These are phyloP conservation scores for Theristus sp. DNA, from an alignment of 2,888 invertebrate species.

Conservation along the genomic window DNA sequence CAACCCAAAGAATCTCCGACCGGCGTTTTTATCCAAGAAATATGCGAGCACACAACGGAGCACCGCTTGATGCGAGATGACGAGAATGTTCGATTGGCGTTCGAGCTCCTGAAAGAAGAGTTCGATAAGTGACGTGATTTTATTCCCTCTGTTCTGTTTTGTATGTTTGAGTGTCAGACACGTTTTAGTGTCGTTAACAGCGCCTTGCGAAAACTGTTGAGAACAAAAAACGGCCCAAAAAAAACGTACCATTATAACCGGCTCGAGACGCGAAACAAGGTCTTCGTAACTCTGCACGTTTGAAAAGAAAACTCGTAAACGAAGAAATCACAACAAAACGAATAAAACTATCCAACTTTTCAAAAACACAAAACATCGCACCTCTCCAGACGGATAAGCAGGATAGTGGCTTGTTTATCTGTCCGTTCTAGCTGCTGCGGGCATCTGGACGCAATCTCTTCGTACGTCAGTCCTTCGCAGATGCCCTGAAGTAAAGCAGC, in stretches of 20 bases:
- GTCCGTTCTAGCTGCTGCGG: slow-evolving; percentile 78
- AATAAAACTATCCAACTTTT: too few relatives aligned
- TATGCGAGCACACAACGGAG: slow-evolving; percentile 74
- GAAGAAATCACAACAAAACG: not conserved
- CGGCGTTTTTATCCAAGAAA: slow-evolving; percentile 56
- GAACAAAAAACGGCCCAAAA: too few relatives aligned
- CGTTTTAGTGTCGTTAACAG: too few relatives aligned
- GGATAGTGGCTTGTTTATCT: slow-evolving; percentile 65
- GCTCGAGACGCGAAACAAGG: slow-evolving; percentile 67
- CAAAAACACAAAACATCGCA: slow-evolving; percentile 15
- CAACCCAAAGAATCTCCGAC: not conserved
- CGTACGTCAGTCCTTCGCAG: slow-evolving; percentile 82
- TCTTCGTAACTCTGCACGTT: slow-evolving; percentile 60
- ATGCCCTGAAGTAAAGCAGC: too few relatives aligned
- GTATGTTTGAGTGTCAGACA: too few relatives aligned
- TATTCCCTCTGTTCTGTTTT: too few relatives aligned
- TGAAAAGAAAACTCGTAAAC: too few relatives aligned
- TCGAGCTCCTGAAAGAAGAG: slow-evolving; percentile 50
- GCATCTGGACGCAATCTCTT: slow-evolving; percentile 71
- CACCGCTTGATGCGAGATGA: slow-evolving; percentile 74
- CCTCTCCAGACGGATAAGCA: slow-evolving; percentile 29
- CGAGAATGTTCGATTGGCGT: slow-evolving; percentile 61
- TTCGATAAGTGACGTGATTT: too few relatives aligned
- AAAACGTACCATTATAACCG: slow-evolving; percentile 52
- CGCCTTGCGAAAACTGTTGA: too few relatives aligned